A percentile compares a stretch with the other conserved stretches of the same genome.
phyloP scores from a whole-genome alignment of 2,797 vertebrate genomes.

The Triplophysa yarkandensis region DNA sequence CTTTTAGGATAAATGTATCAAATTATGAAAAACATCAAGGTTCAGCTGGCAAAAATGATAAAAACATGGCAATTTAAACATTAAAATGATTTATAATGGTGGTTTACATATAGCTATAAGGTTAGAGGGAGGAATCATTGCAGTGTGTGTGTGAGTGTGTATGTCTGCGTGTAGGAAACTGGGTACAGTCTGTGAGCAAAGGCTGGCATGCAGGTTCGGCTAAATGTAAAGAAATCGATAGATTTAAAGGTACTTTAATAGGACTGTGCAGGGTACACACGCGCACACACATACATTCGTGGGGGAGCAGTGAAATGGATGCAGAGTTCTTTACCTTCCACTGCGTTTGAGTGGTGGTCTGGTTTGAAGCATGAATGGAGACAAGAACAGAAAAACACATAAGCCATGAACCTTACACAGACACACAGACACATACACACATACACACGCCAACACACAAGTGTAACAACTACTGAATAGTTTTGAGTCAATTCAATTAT shows the following conservation, averaged over 20 bases:
- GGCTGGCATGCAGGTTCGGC: conserved; percentile 33
- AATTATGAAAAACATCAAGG: too few species aligned
- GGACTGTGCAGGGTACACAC: conserved; percentile 23
- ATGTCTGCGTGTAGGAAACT: conserved; percentile 1
- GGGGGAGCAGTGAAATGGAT: conserved; percentile 61
- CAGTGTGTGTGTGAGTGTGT: conserved; percentile 12
- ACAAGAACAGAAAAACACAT: conserved; percentile 71
- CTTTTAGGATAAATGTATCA: too few species aligned
- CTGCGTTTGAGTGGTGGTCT: conserved; percentile 80
- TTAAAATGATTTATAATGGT: not conserved
- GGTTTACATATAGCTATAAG: conserved; percentile 43
- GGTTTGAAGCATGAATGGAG: conserved; percentile 82
- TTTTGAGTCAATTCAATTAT: not conserved
- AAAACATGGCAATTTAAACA: conserved; percentile 8
- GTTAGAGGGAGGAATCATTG: conserved; percentile 38
- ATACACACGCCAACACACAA: conserved; percentile 50
- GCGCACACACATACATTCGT: conserved; percentile 55
- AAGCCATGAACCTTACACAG: conserved; percentile 52
- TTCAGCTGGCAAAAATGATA: not conserved
- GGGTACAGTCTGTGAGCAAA: conserved; percentile 10
- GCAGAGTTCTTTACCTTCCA: conserved; percentile 78
- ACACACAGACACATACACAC: conserved; percentile 22
- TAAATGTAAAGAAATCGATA: conserved; percentile 21
- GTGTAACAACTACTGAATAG: not conserved
- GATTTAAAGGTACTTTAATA: conserved; percentile 16